These are phyloP conservation scores for Ibidorhyncha struthersii DNA, from an alignment of 2,113 vertebrate species.

Conservation along the genomic window DNA sequence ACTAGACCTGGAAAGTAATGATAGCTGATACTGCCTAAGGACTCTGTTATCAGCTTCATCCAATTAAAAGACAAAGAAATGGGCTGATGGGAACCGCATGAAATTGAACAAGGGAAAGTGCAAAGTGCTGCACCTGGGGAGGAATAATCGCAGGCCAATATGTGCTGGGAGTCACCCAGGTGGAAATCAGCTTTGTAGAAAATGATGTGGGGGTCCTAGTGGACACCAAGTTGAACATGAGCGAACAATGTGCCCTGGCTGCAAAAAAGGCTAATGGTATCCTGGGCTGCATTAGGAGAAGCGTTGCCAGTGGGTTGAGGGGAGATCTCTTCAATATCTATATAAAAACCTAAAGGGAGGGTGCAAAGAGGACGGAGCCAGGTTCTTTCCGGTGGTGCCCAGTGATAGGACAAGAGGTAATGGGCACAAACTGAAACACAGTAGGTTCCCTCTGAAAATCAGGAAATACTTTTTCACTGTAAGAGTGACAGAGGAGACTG, in stretches of 20 bases:
- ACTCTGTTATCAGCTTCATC: background rate
- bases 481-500: background rate
- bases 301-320: background rate
- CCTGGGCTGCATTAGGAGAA: background rate
- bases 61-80: background rate
- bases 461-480: background rate
- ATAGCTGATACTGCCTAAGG: background rate
- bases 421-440: background rate
- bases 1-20: background rate
- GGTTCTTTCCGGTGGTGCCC: background rate
- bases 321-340: background rate
- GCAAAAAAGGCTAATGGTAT: background rate
- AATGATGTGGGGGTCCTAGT: background rate
- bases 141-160: background rate
- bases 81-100: background rate
- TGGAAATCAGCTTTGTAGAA: background rate
- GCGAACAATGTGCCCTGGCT: background rate
- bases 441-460: background rate
- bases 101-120: background rate
- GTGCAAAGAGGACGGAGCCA: background rate
- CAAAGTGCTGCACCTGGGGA: background rate
- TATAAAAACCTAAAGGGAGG: background rate
- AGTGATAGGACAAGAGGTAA: background rate
- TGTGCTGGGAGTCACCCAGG: background rate
- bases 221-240: background rate